Conservation (phyloP, 2,113 vertebrate species). For the Girardinichthys multiradiatus region DNA sequence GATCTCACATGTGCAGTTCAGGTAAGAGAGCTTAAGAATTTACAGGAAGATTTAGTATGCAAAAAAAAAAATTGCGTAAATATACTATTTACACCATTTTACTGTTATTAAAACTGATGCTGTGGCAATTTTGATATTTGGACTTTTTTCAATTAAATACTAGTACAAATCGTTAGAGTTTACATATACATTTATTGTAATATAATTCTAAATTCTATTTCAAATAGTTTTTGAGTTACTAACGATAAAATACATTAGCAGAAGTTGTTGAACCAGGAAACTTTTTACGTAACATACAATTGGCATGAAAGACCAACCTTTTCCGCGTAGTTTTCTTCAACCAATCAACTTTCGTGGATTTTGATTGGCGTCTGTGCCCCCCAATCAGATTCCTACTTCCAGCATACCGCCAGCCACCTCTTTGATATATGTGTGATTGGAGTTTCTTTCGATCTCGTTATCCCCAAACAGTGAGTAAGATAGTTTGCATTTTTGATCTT, state of each 20-base stretch:
- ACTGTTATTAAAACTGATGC: too few species aligned
- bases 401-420: not conserved
- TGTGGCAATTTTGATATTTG: too few species aligned
- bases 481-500: rapidly evolving
- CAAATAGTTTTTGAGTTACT: too few species aligned
- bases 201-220: too few species aligned
- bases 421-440: not conserved
- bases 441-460: constrained; percentile 39
- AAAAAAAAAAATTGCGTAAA: too few species aligned
- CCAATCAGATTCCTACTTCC: constrained; percentile 38
- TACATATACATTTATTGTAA: too few species aligned
- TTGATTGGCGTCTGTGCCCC: not conserved
- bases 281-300: not conserved
- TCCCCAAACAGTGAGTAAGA: constrained; percentile 21
- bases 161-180: too few species aligned
- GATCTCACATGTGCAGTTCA: too few species aligned
- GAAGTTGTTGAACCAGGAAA: not conserved
- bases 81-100: too few species aligned
- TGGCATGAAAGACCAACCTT: not conserved
- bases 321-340: rapidly evolving
- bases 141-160: too few species aligned
- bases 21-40: too few species aligned
- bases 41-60: too few species aligned
- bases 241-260: not conserved
- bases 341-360: constrained; percentile 18